Percentiles rank a stretch among this genome's conserved stretches.
Conservation (phyloP, 1,140 invertebrate genomes). For the Whitmania pigra region DNA sequence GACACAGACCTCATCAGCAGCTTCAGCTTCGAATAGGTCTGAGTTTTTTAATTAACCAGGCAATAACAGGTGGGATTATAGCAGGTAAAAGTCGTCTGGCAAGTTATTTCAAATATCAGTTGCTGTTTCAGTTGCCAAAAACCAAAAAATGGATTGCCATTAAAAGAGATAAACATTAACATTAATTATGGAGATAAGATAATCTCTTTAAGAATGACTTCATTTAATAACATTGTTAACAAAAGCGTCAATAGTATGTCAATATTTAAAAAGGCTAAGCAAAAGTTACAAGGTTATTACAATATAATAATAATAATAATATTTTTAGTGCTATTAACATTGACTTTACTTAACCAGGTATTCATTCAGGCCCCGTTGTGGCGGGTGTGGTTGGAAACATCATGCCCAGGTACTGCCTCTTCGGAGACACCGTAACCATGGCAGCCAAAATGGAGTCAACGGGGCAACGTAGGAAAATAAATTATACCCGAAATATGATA, state of each 20-base stretch:
- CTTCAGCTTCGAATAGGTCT: conserved; percentile 78
- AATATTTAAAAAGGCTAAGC: not conserved
- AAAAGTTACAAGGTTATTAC: not conserved
- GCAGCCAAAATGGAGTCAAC: conserved; percentile 67
- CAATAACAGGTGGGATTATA: not conserved
- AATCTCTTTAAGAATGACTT: not conserved
- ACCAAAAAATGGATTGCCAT: too few relatives aligned
- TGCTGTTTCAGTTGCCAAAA: too few relatives aligned
- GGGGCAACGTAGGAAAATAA: conserved; percentile 20
- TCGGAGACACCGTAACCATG: conserved; percentile 54
- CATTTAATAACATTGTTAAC: not conserved
- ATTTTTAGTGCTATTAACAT: not conserved
- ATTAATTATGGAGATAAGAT: too few relatives aligned
- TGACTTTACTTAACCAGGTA: conserved; percentile 11
- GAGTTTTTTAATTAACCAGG: not conserved
- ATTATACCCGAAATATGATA: too few relatives aligned
- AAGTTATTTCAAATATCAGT: not conserved
- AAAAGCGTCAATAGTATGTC: too few relatives aligned
- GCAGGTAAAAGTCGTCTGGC: not conserved
- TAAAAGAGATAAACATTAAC: too few relatives aligned
- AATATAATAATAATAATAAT: not conserved
- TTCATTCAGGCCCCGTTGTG: conserved; percentile 52
- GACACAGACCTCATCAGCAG: conserved; percentile 67
- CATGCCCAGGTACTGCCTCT: conserved; percentile 77
- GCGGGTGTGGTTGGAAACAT: conserved; percentile 80